Evolutionary conservation across 2,113 vertebrate species (phyloP), one percentile per base, ranked within the genome.

Genomic region (Ursus arctos): DNA sequence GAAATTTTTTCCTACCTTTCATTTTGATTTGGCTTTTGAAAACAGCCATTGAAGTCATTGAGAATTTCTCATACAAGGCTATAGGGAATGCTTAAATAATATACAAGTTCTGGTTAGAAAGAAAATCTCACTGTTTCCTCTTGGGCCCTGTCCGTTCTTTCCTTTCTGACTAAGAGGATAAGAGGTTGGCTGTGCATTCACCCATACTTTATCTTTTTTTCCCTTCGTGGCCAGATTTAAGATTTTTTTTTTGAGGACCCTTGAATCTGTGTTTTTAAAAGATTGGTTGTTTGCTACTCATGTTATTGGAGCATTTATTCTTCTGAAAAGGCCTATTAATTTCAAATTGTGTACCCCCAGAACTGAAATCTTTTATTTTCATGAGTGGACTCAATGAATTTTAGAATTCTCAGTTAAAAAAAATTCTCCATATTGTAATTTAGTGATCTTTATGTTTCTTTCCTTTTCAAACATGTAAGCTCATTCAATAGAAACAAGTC

Each of bases 11-110:
- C 33, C 47, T 91, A 16, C 33, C n/a, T 86, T 55, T 36, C 24
- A 6, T 96, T 96, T 92, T 53, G 88, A 96, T 10, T 69, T 92
- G 67, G n/a, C 55, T 11, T 96, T 95, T 95, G 59, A 88, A 83
- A 83, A 61, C 21, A 85, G 36, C 63, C 47, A 18, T 51, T 86
- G 31, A 97, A 74, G 33, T 91, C 57, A 93, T 74, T 74, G 51
- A 93, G 57, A 53, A 36, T 76, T 91, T 94, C 69, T 76, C 40
- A 51, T 81, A 49, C 9, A 69, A 91, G 33, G 26, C 28, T 43
- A 11, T 51, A 36, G 87, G 26, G 67, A 80, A 61, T 69, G 26
- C 28, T 95, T 67, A 82, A 87, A 40, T 89, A 80, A 89, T 47
- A 74, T 2, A 13, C 40, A 90, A 24, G 15, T n/a, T 24, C 74